phyloP scores from a whole-genome alignment of 1,140 invertebrate genomes.

The Gonioctena quinquepunctata region DNA sequence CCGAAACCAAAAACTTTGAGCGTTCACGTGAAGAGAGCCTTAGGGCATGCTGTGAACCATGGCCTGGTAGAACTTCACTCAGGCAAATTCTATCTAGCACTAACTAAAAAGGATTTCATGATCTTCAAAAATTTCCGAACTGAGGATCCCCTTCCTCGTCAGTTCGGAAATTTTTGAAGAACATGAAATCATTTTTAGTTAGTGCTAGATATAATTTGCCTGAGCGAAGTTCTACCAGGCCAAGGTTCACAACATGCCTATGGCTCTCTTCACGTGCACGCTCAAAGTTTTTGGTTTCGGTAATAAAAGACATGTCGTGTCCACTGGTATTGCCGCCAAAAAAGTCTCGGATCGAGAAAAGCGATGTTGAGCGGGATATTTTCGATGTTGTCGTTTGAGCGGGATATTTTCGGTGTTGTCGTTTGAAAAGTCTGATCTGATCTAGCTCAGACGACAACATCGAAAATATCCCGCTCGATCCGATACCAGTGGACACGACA shows the following conservation, averaged over 20 bases:
- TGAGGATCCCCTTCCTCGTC: conserved; percentile 6
- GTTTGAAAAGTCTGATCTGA: too few species aligned
- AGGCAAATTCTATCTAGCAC: conserved; percentile 26
- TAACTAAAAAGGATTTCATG: conserved; percentile 22
- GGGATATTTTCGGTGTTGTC: too few species aligned
- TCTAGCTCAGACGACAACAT: too few species aligned
- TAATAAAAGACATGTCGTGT: too few species aligned
- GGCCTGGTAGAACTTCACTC: conserved; percentile 19
- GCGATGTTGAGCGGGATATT: too few species aligned
- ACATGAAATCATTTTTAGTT: conserved; percentile 18
- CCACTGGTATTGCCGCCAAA: too few species aligned
- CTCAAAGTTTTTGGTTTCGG: conserved; percentile 19
- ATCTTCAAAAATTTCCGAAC: conserved; percentile 20
- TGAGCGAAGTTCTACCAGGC: conserved; percentile 24
- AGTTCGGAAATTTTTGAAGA: conserved; percentile 19
- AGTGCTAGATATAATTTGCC: conserved; percentile 29
- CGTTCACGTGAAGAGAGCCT: conserved; percentile 26
- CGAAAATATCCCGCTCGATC: too few species aligned
- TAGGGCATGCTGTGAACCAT: conserved; percentile 27
- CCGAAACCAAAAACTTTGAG: conserved; percentile 19
- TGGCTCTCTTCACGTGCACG: conserved; percentile 26
- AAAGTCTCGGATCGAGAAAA: too few species aligned
- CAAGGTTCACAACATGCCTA: conserved; percentile 23
- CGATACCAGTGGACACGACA: too few species aligned
- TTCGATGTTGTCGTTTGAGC: too few species aligned